Evolutionary conservation across 2,888 invertebrate genomes (phyloP), one percentile per base, ranked within the genome.

Genomic region (Patella caerulea): DNA sequence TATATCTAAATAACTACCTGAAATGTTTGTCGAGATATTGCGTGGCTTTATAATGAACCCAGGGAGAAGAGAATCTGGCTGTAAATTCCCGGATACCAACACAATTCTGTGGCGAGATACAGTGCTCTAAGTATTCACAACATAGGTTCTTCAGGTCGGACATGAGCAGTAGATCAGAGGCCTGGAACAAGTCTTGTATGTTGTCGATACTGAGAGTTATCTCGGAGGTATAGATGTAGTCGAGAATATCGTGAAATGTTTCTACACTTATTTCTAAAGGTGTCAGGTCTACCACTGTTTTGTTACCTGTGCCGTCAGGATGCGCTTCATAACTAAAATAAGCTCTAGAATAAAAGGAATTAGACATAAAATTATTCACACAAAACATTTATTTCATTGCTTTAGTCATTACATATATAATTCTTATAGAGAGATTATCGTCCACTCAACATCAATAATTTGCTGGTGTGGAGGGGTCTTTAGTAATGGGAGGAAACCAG

Each of bases 41-140:
- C 17, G 86, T 83, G 52, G 85, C 86, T 71, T 83, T 85, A 52
- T 83, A 82, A 73, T 83, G 86, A 17, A 87, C 83, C 84, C 88
- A 84, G 7, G 87, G 86, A 80, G 88, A 89, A 72, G 86, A 81
- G 71, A 85, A 84, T 17, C 83, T 79, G 29, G 97, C 97, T 65
- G 97, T 97, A 93, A 97, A 97, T 89, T 96, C 85, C 56, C 95
- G 94, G 89, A 98, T 97, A 15, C 97, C 97, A 83, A 98, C 93
- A 92, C 97, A 97, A 91, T 98, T 98, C 87, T 82, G 78, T 14
- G 86, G 79, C 54, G 85, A 81, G 45, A 89, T 86, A 71, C 89
- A 89, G 59, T 85, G 83, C 74, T 89, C 87, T 45, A 89, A 81
- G 73, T 86, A 89, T 70, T 88, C 87, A 84, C 89, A 89, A 80